phyloP scores from a whole-genome alignment of 1,140 invertebrate species.

The Planococcus citri region DNA sequence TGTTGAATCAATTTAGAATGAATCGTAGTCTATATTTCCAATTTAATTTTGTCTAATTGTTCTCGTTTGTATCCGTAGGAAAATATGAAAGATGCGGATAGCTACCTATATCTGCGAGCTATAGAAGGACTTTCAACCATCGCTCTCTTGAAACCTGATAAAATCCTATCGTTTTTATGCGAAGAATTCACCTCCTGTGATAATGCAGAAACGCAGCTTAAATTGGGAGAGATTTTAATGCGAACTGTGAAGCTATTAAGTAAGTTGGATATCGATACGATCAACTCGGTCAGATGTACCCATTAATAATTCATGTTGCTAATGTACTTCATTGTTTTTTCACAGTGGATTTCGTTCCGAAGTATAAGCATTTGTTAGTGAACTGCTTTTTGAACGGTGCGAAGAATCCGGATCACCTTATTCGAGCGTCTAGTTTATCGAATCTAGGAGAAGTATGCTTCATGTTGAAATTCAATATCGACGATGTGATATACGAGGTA shows the following conservation, averaged over 20 bases:
- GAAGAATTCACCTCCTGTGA: slow-evolving; percentile 38
- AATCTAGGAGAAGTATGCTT: slow-evolving; percentile 74
- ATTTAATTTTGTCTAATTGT: not conserved
- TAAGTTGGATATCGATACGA: slow-evolving; percentile 36
- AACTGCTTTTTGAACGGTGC: slow-evolving; percentile 56
- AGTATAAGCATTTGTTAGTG: slow-evolving; percentile 55
- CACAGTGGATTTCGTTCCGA: slow-evolving; percentile 55
- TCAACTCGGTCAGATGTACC: too few relatives aligned
- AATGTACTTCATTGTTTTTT: not conserved
- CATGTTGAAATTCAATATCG: slow-evolving; percentile 57
- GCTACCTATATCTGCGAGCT: slow-evolving; percentile 68
- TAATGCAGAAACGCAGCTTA: slow-evolving; percentile 48
- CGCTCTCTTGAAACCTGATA: slow-evolving; percentile 47
- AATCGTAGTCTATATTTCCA: not conserved
- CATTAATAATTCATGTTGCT: too few relatives aligned
- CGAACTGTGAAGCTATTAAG: slow-evolving; percentile 57
- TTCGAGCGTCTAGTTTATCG: slow-evolving; percentile 68
- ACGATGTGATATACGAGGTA: slow-evolving; percentile 59
- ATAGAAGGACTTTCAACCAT: slow-evolving; percentile 60
- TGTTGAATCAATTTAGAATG: too few relatives aligned
- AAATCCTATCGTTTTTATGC: slow-evolving; percentile 50
- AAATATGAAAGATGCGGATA: slow-evolving; percentile 63
- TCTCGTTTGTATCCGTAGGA: slow-evolving; percentile 37
- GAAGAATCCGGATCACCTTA: slow-evolving; percentile 55
- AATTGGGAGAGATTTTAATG: slow-evolving; percentile 70